Conservation (phyloP, 1,140 invertebrate genomes). For the Vanessa tameamea region DNA sequence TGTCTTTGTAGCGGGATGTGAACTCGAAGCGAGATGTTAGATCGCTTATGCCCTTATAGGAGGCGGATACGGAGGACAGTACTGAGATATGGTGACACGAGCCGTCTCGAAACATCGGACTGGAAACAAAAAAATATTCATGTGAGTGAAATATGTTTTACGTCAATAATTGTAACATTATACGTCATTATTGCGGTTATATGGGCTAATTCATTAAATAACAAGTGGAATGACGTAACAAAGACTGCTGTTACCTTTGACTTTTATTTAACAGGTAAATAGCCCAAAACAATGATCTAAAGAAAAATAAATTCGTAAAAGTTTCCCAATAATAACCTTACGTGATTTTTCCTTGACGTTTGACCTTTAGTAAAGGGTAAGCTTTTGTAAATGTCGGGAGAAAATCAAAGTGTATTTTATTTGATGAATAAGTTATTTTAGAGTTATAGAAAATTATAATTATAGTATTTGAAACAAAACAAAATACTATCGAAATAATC, state of each 20-base stretch:
- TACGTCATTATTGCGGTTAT: no score
- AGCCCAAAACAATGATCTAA: background rate
- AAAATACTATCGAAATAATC: no score
- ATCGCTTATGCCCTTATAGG: constrained; percentile 87
- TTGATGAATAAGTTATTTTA: background rate
- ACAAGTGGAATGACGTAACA: background rate
- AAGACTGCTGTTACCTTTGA: background rate
- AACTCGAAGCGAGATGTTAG: constrained; percentile 81
- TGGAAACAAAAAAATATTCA: constrained; percentile 64
- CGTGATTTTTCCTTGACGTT: background rate
- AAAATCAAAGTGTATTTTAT: background rate
- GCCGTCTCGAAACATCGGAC: constrained; percentile 87
- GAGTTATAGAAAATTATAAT: background rate
- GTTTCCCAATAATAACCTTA: background rate
- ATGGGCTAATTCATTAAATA: no score
- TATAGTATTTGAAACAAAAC: background rate
- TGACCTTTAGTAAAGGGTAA: background rate
- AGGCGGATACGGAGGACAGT: constrained; percentile 89
- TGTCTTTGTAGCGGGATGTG: constrained; percentile 88
- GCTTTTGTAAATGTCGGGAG: background rate
- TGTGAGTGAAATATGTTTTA: constrained; percentile 23
- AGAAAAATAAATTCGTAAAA: background rate
- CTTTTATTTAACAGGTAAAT: background rate
- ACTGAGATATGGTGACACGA: constrained; percentile 89
- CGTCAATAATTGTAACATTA: background rate